These are phyloP conservation scores for Taurulus bubalis DNA, from an alignment of 2,113 vertebrate species.

Conservation along the genomic window DNA sequence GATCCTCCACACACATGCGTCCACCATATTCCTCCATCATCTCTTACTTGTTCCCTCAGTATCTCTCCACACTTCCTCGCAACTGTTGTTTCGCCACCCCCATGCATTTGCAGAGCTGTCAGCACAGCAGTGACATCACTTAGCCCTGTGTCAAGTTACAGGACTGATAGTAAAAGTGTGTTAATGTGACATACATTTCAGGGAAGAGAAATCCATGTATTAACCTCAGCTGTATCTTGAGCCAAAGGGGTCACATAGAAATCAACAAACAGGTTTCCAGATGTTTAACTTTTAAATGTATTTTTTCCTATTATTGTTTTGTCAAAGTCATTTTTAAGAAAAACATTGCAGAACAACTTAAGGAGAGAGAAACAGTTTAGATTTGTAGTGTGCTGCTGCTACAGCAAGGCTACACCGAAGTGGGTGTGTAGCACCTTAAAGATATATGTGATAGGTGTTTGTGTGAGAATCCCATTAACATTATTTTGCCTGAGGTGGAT, in stretches of 20 bases:
- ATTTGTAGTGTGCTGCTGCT: neutral
- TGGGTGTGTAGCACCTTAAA: slow-evolving; percentile 35
- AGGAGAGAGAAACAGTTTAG: neutral
- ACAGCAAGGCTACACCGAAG: neutral
- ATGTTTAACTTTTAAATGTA: slow-evolving; percentile 6
- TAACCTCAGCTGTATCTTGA: slow-evolving; percentile 40
- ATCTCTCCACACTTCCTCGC: slow-evolving; percentile 22
- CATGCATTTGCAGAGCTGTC: slow-evolving; percentile 63
- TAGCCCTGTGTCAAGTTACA: slow-evolving; percentile 49
- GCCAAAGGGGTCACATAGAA: slow-evolving; percentile 23
- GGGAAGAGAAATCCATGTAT: slow-evolving; percentile 36
- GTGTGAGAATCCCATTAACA: slow-evolving; percentile 67
- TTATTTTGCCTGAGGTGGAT: slow-evolving; percentile 66
- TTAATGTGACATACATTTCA: slow-evolving; percentile 65
- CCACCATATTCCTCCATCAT: slow-evolving; percentile 40
- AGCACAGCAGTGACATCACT: slow-evolving; percentile 61
- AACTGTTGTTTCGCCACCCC: slow-evolving; percentile 28
- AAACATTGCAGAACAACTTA: neutral
- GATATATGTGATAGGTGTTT: slow-evolving; percentile 64
- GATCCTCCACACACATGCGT: slow-evolving; percentile 57
- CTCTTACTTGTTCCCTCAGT: slow-evolving; percentile 33
- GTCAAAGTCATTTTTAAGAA: neutral
- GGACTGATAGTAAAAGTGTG: slow-evolving; percentile 51
- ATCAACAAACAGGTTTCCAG: slow-evolving; percentile 8
- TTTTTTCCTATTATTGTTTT: slow-evolving; percentile 22